Evolutionary conservation across 2,113 vertebrate genomes (phyloP).

Genomic region (Lathamus discolor): DNA sequence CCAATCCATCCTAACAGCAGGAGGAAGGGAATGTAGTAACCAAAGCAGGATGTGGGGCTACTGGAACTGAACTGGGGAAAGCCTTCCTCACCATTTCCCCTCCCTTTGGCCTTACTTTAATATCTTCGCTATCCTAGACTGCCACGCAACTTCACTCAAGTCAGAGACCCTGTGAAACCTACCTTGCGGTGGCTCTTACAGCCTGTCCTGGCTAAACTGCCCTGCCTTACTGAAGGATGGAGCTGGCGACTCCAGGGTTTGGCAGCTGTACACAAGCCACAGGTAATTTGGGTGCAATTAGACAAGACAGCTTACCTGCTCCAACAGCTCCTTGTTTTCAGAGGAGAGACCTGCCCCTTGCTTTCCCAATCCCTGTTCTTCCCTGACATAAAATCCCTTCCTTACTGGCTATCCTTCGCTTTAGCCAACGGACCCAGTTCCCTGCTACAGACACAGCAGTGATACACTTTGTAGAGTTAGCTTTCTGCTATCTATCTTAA

Average conservation of each 20-base stretch:
- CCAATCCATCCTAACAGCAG: neutral
- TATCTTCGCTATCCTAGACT: neutral
- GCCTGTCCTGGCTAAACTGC: neutral
- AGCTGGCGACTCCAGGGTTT: neutral
- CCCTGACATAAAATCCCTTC: accelerated
- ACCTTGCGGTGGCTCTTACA: neutral
- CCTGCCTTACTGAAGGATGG: neutral
- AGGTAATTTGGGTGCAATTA: neutral
- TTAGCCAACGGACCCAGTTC: neutral
- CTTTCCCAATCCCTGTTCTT: neutral
- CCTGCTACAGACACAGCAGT: neutral
- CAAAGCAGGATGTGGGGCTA: neutral
- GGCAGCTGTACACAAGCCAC: neutral
- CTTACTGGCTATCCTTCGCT: neutral
- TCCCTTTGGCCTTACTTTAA: neutral
- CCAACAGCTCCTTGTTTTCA: neutral
- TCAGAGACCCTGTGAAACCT: neutral
- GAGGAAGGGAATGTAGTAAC: neutral
- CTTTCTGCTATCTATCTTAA: neutral
- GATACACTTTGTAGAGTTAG: neutral
- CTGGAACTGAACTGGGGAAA: neutral
- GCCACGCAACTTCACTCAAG: neutral
- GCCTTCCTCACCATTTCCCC: neutral
- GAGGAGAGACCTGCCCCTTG: neutral
- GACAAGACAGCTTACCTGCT: neutral